Evolutionary conservation across 2,797 vertebrate genomes (phyloP), one percentile per base, ranked within the genome.

Genomic region (Pristis pectinata): DNA sequence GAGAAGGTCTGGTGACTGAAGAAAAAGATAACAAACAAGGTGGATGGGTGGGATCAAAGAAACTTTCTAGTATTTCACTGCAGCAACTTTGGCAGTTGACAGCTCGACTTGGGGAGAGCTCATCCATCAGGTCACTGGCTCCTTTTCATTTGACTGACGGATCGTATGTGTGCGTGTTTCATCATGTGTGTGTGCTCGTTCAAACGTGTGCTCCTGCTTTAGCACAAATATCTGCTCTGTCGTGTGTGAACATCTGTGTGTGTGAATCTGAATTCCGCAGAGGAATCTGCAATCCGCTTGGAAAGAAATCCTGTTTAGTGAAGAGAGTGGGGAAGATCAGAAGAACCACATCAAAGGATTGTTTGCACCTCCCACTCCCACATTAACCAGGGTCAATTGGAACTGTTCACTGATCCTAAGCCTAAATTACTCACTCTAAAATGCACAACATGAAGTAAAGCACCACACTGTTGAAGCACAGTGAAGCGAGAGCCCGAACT

Each of bases 341-440:
- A 87, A 61, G 83, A 59, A 59, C 83, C 83, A 87, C 83, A 85
- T 85, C 82, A 85, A 85, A 34, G 49, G 24, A 70, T 70, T 70
- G 2, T 70, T 5, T 0, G 15, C 67, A 15, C 27, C 27, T 11
- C 30, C 56, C 59, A 37, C 34, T 64, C 87, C 59, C n/a, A 19
- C 59, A 24, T n/a, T 64, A 89, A 37, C 59, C 22, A 9, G 85
- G 56, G 34, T 37, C 56, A 89, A 61, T 41, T 64, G 87, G 59
- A 24, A 91, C 22, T 9, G n/a, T 37, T 67, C 59, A 41, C n/a
- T 41, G 8, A 91, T 67, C 87, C 59, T 91, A 87, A 67, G 22
- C 17, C 41, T 41, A 0, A 41, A 67, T 91, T 91, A 91, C 67
- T 91, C 87, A 67, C 9, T 87, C 87, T 41, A 30, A 64, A 64